These are phyloP conservation scores for Babyrousa celebensis DNA, from an alignment of 2,797 vertebrate genomes.

Conservation along the genomic window DNA sequence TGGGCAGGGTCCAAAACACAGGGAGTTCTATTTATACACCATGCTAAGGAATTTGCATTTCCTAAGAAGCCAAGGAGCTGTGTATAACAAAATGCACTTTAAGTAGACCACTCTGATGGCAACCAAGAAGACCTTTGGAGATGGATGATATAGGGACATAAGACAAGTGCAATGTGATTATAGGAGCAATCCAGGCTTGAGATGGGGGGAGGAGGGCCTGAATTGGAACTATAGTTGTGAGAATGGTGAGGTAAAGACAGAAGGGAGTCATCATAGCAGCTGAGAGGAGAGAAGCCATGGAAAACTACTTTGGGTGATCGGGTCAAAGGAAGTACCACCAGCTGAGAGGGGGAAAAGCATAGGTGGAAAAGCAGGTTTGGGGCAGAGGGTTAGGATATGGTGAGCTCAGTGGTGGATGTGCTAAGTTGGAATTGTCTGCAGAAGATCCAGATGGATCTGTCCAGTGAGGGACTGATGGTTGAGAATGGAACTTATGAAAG, in stretches of 20 bases:
- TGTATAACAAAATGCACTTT: constrained; percentile 47
- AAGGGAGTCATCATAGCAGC: neutral
- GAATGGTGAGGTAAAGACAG: neutral
- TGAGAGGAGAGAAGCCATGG: neutral
- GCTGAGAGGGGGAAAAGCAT: neutral
- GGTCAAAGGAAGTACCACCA: neutral
- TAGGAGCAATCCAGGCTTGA: neutral
- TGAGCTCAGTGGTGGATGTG: neutral
- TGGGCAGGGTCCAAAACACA: neutral
- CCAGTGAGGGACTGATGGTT: neutral
- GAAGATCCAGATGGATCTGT: neutral
- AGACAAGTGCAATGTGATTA: neutral
- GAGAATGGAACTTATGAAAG: constrained; percentile 1
- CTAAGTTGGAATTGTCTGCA: neutral
- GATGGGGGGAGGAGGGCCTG: neutral
- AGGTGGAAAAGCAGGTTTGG: neutral
- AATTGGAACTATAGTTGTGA: neutral
- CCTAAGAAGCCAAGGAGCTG: neutral
- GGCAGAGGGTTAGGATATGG: neutral
- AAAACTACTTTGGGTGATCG: neutral
- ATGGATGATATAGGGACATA: neutral
- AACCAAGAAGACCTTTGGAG: neutral
- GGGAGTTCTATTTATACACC: neutral
- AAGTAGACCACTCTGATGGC: neutral
- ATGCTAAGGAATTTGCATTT: constrained; percentile 53